A percentile compares a stretch with the other conserved stretches of the same genome.
phyloP scores from a whole-genome alignment of 2,888 invertebrate species.

The Noctuana brunneofusca region DNA sequence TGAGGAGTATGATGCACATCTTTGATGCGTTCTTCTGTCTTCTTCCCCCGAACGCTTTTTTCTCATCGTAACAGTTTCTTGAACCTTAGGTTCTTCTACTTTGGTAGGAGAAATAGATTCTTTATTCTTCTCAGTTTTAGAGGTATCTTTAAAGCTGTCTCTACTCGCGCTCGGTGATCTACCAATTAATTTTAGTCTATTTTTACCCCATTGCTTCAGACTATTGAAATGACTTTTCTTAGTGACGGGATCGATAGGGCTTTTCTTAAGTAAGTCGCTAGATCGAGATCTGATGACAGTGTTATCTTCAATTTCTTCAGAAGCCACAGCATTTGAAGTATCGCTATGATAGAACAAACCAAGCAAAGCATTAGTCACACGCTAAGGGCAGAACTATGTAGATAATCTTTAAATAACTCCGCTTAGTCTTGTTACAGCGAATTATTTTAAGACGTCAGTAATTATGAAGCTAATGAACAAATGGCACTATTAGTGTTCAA shows the following conservation, averaged over 20 bases:
- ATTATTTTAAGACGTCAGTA: slow-evolving; percentile 68
- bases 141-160: slow-evolving; percentile 73
- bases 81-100: slow-evolving; percentile 83
- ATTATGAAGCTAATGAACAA: slow-evolving; percentile 78
- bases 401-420: slow-evolving; percentile 63
- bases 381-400: slow-evolving; percentile 75
- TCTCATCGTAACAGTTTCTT: slow-evolving; percentile 86
- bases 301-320: slow-evolving; percentile 79
- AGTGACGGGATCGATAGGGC: slow-evolving; percentile 80
- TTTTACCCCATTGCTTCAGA: slow-evolving; percentile 93
- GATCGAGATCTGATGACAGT: slow-evolving; percentile 87
- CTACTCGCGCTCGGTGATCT: slow-evolving; percentile 83
- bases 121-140: slow-evolving; percentile 67
- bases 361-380: slow-evolving; percentile 84
- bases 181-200: slow-evolving; percentile 88
- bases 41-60: slow-evolving; percentile 84
- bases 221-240: slow-evolving; percentile 89
- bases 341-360: slow-evolving; percentile 82
- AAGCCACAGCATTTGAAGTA: slow-evolving; percentile 78
- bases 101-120: slow-evolving; percentile 67
- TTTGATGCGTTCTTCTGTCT: slow-evolving; percentile 88
- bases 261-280: slow-evolving; percentile 89
- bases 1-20: too few species aligned
- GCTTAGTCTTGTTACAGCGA: slow-evolving; percentile 76
- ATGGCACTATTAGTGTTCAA: slow-evolving; percentile 79